Conservation (phyloP, 2,113 vertebrate species). For the Phalacrocorax aristotelis region DNA sequence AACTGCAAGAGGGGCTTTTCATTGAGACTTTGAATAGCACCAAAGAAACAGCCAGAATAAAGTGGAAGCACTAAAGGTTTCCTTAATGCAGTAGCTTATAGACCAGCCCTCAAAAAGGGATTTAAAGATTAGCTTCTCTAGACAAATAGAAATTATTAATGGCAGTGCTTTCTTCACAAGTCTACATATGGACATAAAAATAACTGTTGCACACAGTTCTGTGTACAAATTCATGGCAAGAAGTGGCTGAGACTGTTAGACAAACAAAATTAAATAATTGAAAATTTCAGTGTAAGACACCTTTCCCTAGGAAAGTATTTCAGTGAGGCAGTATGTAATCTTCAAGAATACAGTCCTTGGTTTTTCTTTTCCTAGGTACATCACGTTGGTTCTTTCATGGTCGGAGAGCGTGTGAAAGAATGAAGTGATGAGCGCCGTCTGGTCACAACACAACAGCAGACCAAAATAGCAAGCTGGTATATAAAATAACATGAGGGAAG, state of each 20-base stretch:
- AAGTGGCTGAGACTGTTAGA: neutral
- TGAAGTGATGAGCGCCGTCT: neutral
- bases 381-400: neutral
- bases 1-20: conserved; percentile 49
- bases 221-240: neutral
- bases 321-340: neutral
- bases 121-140: conserved; percentile 39
- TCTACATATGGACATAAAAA: neutral
- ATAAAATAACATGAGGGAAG: neutral
- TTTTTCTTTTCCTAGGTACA: neutral
- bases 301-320: neutral
- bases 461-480: neutral
- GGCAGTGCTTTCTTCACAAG: neutral
- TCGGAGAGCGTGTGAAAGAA: neutral
- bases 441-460: neutral
- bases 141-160: conserved; percentile 25
- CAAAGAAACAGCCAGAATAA: conserved; percentile 47
- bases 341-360: neutral
- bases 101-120: neutral
- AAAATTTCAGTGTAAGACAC: neutral
- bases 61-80: conserved; percentile 30
- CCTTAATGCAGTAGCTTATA: conserved; percentile 44
- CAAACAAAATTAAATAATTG: neutral
- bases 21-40: conserved; percentile 47
- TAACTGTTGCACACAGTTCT: neutral